Evolutionary conservation across 2,888 invertebrate species (phyloP).

Genomic region (Gasteruption jaculator): DNA sequence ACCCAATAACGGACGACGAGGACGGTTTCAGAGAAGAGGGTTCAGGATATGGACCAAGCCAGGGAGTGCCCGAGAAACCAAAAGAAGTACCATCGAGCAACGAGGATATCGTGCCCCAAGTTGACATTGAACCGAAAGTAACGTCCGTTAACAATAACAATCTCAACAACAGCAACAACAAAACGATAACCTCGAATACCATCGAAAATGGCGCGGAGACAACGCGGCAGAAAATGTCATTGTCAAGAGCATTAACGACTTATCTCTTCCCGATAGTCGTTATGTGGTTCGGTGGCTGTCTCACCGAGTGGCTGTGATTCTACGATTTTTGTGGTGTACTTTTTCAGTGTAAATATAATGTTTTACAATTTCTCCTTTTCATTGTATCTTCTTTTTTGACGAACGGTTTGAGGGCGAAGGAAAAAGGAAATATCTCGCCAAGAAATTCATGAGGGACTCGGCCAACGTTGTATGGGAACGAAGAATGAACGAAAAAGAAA

Average conservation of each 20-base stretch:
- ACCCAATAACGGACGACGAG: slow-evolving; percentile 45
- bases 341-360: slow-evolving; percentile 13
- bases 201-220: slow-evolving; percentile 45
- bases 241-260: slow-evolving; percentile 64
- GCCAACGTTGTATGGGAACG: no score
- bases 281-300: slow-evolving; percentile 80
- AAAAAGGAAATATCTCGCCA: slow-evolving; percentile 1
- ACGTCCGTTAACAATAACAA: slow-evolving; percentile 17
- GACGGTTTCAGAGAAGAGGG: slow-evolving; percentile 47
- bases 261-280: slow-evolving; percentile 79
- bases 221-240: slow-evolving; percentile 51
- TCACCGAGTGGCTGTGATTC: slow-evolving; percentile 79
- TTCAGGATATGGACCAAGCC: slow-evolving; percentile 45
- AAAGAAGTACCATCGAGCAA: slow-evolving; percentile 38
- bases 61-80: slow-evolving; percentile 35
- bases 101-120: slow-evolving; percentile 29
- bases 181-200: slow-evolving; percentile 42
- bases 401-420: neutral
- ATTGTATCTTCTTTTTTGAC: no score
- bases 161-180: slow-evolving; percentile 33
- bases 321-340: slow-evolving; percentile 27
- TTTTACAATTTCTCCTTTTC: no score
- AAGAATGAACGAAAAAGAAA: no score
- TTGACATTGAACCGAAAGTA: slow-evolving; percentile 32
- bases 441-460: no score